Base-by-base conservation (phyloP, 1,140 invertebrate species). In the Anadara kagoshimensis region DNA sequence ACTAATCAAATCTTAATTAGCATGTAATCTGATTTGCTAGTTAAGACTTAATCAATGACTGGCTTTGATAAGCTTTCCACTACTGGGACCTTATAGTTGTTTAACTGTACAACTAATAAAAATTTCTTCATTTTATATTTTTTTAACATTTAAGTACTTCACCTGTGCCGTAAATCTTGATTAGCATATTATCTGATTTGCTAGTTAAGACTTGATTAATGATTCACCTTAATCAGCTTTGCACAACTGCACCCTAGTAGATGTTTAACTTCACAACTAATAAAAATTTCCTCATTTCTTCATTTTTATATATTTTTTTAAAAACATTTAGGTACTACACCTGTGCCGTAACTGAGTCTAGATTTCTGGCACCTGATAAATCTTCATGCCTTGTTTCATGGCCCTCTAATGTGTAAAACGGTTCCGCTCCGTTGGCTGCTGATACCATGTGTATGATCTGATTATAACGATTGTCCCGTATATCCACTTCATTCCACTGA, bases 391-490 rank as follows among this genome's bases (percentile, higher is more conserved):
- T 76, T 20, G 90, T 88, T 20, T 77, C 75, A 78, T 91, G 90
- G 24, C 89, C 90, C 89, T 97, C 96, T 18, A 94, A 94, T 5
- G 96, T 96, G 89, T 99, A 99, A 89, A 98, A 99, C 53, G 96
- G 94, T 89, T 99, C 97, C 51, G 98, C 98, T 0, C 98, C 98
- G 87, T 98, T 97, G 0, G 98, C 97, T 20, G 98, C 97, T 0
- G 97, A 90, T 11, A 91, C 89, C 86, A 91, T 88, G 76, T 91
- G 90, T 59, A 90, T 86, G 7, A 91, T 79, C 79, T 87, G 86
- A 57, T 85, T 82, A 57, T 87, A 87, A n/a, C 98, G 92, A 88
- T 97, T 98, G 89, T 99, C 98, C 10, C 98, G 91, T 43, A 99
- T 89, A 84, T 98, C 96, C 2, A 98, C 95, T 69, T 94, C 93